phyloP scores from a whole-genome alignment of 2,113 vertebrate species.

The Trichechus manatus region DNA sequence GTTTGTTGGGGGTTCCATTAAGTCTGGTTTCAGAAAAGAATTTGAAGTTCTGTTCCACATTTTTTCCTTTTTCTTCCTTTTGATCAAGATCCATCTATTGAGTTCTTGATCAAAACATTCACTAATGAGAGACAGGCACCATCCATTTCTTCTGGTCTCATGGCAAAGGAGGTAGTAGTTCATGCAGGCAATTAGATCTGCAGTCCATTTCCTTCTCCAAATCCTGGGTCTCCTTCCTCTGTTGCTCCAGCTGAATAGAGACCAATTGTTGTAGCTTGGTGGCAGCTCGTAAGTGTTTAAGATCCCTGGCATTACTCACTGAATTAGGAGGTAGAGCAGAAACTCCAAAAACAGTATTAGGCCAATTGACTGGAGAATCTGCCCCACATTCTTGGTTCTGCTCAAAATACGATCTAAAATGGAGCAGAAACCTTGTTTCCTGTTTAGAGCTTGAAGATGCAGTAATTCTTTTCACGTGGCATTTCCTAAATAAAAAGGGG shows the following conservation, averaged over 20 bases:
- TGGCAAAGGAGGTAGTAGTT: neutral
- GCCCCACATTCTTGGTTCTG: neutral
- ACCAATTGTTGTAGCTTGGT: neutral
- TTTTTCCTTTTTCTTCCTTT: neutral
- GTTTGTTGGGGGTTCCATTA: neutral
- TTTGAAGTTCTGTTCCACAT: neutral
- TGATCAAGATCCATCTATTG: neutral
- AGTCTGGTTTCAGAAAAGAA: neutral
- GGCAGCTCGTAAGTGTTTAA: neutral
- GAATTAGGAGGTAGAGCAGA: neutral
- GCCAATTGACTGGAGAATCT: neutral
- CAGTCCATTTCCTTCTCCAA: neutral
- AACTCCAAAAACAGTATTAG: neutral
- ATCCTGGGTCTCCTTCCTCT: neutral
- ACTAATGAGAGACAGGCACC: neutral
- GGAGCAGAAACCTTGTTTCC: neutral
- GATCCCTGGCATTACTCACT: neutral
- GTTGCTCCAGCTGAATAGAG: neutral
- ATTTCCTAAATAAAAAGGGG: conserved; percentile 52
- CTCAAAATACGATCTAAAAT: neutral
- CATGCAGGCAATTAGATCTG: neutral
- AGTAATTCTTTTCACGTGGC: conserved; percentile 37
- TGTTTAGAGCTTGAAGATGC: neutral
- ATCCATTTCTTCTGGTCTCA: neutral
- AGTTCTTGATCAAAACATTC: neutral